Percentiles rank a stretch among this genome's conserved stretches.
Conservation (phyloP, 1,140 invertebrate species). For the Drosophila neocordata region DNA sequence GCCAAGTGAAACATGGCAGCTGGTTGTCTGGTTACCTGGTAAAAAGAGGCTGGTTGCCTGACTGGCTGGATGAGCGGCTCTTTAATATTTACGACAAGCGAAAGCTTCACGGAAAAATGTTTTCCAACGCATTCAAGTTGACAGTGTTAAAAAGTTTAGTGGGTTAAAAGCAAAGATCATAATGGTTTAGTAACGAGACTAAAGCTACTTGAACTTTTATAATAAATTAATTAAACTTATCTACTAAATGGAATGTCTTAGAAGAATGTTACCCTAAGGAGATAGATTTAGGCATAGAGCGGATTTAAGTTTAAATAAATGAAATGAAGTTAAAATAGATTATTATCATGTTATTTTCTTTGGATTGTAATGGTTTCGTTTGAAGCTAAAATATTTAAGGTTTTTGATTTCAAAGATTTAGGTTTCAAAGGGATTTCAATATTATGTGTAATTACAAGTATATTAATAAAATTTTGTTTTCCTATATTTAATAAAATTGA, state of each 20-base stretch:
- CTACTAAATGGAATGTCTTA: background rate
- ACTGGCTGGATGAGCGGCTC: slow-evolving; percentile 11
- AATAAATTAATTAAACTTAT: slow-evolving; percentile 4
- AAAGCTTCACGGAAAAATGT: slow-evolving; percentile 20
- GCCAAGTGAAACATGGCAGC: slow-evolving; percentile 38
- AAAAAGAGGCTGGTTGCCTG: slow-evolving; percentile 17
- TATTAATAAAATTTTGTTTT: too few relatives aligned
- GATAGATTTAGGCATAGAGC: background rate
- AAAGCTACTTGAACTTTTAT: slow-evolving; percentile 7
- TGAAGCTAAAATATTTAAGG: too few relatives aligned
- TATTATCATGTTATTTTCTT: too few relatives aligned
- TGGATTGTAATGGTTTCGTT: too few relatives aligned
- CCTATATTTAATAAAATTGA: too few relatives aligned
- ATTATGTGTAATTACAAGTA: too few relatives aligned
- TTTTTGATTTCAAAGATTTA: too few relatives aligned
- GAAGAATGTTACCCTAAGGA: background rate
- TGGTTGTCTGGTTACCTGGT: slow-evolving; percentile 12
- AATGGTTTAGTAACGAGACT: background rate
- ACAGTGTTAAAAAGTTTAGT: slow-evolving; percentile 10
- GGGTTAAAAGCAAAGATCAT: slow-evolving; percentile 11
- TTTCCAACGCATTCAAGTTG: background rate
- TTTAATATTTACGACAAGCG: slow-evolving; percentile 43
- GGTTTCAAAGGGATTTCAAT: too few relatives aligned
- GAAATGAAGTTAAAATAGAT: too few relatives aligned
- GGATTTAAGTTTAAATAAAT: too few relatives aligned